phyloP scores from a whole-genome alignment of 2,113 vertebrate species.

The Ceyx margarethae region DNA sequence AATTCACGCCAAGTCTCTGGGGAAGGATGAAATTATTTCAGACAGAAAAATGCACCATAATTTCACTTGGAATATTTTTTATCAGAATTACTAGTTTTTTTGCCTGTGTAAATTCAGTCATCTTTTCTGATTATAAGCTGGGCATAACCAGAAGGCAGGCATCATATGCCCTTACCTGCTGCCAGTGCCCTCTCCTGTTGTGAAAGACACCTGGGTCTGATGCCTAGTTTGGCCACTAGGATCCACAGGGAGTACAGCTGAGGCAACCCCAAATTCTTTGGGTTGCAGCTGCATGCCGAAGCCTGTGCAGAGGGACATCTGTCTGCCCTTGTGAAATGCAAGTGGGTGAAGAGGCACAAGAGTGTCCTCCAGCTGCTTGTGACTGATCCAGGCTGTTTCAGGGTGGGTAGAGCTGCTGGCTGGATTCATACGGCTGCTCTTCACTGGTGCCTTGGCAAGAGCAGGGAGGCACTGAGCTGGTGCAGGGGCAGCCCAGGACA shows the following conservation, averaged over 20 bases:
- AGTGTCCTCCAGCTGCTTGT: neutral
- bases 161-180: fast-evolving
- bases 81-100: neutral
- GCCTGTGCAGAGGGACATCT: neutral
- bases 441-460: neutral
- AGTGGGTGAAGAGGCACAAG: neutral
- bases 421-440: neutral
- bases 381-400: fast-evolving
- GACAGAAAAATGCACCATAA: neutral
- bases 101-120: neutral
- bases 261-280: neutral
- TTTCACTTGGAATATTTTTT: neutral
- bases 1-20: too few species aligned
- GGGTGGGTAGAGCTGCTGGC: neutral
- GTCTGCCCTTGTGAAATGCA: neutral
- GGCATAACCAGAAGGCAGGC: neutral
- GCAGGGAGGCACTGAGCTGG: fast-evolving
- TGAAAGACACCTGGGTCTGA: neutral
- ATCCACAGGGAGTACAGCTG: neutral
- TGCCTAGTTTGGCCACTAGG: neutral
- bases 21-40: neutral
- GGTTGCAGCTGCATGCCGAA: neutral
- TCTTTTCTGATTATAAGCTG: neutral
- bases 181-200: neutral
- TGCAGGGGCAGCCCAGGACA: neutral